Conservation (phyloP, 2,797 vertebrate genomes). For the Spheniscus humboldti region DNA sequence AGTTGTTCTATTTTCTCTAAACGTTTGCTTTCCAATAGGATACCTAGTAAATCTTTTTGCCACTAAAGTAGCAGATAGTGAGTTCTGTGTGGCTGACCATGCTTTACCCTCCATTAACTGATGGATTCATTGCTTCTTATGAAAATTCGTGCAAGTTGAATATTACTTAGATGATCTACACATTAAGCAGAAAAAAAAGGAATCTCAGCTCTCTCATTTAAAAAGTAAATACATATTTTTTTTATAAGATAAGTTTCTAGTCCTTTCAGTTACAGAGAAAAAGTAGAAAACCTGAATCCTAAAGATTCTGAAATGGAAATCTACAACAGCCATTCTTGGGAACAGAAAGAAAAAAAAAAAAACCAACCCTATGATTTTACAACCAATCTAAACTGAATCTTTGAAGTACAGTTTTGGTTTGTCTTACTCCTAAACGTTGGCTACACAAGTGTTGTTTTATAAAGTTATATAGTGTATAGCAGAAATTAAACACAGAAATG, state of each 20-base stretch:
- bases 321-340: background rate
- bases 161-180: background rate
- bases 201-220: background rate
- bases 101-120: background rate
- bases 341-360: background rate
- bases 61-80: background rate
- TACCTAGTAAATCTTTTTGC: background rate
- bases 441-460: background rate
- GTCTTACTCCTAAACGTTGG: background rate
- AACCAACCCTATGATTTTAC: background rate
- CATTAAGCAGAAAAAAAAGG: background rate
- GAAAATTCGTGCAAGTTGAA: background rate
- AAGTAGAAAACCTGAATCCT: background rate
- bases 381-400: background rate
- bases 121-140: background rate
- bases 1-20: background rate
- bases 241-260: background rate
- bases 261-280: background rate
- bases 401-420: background rate
- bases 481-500: background rate
- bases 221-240: background rate
- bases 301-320: background rate
- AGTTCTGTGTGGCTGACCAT: background rate
- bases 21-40: background rate
- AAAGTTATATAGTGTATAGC: background rate